Conservation (phyloP, 2,797 vertebrate genomes). For the Molothrus ater region DNA sequence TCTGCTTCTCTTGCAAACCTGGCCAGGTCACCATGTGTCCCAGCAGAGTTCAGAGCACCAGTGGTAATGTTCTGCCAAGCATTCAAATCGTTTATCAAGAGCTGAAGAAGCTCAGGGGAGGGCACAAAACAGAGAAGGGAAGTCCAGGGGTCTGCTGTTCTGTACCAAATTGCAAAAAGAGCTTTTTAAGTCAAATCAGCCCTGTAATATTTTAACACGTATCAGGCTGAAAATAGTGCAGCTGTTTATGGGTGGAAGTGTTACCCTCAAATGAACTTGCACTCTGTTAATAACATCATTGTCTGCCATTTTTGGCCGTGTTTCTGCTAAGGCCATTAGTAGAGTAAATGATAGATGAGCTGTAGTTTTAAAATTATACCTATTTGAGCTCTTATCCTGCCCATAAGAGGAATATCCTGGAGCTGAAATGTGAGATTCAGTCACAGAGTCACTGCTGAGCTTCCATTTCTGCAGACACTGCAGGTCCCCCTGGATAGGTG, state of each 20-base stretch:
- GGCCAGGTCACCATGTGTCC: not conserved
- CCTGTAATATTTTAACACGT: not conserved
- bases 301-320: not conserved
- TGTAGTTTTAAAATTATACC: not conserved
- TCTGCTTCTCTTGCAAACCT: not conserved
- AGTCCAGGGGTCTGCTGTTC: not conserved
- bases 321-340: not conserved
- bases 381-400: not conserved
- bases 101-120: not conserved
- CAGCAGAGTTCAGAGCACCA: not conserved
- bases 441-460: not conserved
- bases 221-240: not conserved
- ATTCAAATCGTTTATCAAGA: not conserved
- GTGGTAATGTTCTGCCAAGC: not conserved
- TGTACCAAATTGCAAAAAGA: not conserved
- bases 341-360: not conserved
- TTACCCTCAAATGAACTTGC: not conserved
- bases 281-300: not conserved
- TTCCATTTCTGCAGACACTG: not conserved
- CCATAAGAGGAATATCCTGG: not conserved
- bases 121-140: not conserved
- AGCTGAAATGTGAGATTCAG: not conserved
- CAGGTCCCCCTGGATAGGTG: not conserved
- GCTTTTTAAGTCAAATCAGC: not conserved
- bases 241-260: not conserved